Evolutionary conservation across 2,797 vertebrate genomes (phyloP), one percentile per base, ranked within the genome.

Genomic region (Carapus acus): DNA sequence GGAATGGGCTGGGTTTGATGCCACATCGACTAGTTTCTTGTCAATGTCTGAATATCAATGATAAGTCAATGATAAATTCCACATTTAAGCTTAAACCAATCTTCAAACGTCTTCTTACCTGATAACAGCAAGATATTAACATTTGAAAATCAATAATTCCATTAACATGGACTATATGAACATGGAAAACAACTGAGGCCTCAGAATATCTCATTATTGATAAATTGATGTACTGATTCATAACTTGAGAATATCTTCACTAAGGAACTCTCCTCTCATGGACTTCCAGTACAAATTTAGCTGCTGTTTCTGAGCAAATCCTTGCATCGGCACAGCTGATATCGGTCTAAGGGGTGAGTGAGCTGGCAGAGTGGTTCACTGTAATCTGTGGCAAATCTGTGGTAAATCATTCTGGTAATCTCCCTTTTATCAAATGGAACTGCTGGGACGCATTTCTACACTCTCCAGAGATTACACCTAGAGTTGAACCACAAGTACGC

Each of bases 391-490:
- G 48, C 45, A 46, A 67, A 51, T 66, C 62, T 49, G 65, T 19
- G 19, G 66, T 62, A 82, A 81, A 81, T 73, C 73, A 70, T 65
- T 51, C 68, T 54, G 54, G 62, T 84, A 86, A 86, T 86, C 85
- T 83, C 79, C 76, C 69, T 77, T 82, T 79, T 80, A 80, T 80
- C 76, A 81, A 66, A 27, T 17, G 63, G 62, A 74, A 74, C 52
- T 64, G 62, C 41, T 8, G n/a, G 54, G 55, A 69, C 62, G 64
- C 29, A 24, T 19, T 43, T 46, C 61, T 16, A 46, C 5, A 31
- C 71, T 74, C 62, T 65, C 47, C 57, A 65, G 67, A 74, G 79
- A 83, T 83, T 79, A 83, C 47, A 52, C 56, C 56, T 54, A 15
- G 13, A 36, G 8, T 2, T 63, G 72, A 79, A 65, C 72, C 44